Conservation (phyloP, 1,140 invertebrate genomes). For the Anastatus disparis region DNA sequence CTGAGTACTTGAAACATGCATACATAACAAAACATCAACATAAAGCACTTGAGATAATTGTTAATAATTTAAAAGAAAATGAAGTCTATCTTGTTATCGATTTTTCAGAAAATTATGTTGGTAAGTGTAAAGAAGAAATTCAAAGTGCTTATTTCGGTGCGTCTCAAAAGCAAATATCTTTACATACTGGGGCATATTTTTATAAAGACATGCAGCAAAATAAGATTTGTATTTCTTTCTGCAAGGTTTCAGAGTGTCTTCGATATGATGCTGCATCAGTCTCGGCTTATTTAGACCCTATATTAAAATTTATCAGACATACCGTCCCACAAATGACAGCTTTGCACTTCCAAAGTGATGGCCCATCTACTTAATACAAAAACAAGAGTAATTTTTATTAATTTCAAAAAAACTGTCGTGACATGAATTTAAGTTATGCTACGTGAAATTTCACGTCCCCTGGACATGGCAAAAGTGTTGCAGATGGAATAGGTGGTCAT, state of each 20-base stretch:
- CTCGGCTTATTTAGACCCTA: slow-evolving; percentile 56
- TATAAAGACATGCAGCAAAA: slow-evolving; percentile 35
- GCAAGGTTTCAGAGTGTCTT: slow-evolving; percentile 55
- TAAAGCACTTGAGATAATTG: slow-evolving; percentile 46
- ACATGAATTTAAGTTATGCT: slow-evolving; percentile 35
- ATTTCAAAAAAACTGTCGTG: slow-evolving; percentile 25
- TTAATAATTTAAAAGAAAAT: slow-evolving; percentile 49
- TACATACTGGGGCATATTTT: slow-evolving; percentile 56
- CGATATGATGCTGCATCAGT: slow-evolving; percentile 54
- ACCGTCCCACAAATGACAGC: slow-evolving; percentile 22
- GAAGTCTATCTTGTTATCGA: slow-evolving; percentile 54
- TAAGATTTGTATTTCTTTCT: slow-evolving; percentile 51
- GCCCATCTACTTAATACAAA: slow-evolving; percentile 48
- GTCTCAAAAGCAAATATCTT: slow-evolving; percentile 50
- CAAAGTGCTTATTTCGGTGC: slow-evolving; percentile 54
- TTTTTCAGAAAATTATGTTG: slow-evolving; percentile 57
- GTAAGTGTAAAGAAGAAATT: slow-evolving; percentile 55
- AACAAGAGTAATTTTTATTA: slow-evolving; percentile 43
- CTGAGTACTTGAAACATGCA: slow-evolving; percentile 44
- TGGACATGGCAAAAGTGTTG: slow-evolving; percentile 63
- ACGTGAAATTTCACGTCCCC: slow-evolving; percentile 63
- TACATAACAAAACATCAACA: slow-evolving; percentile 51
- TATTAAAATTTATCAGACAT: slow-evolving; percentile 45
- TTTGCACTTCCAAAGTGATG: slow-evolving; percentile 48
- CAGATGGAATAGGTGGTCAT: slow-evolving; percentile 60